Evolutionary conservation across 2,888 invertebrate genomes (phyloP).

Genomic region (Hypomecis punctinalis): DNA sequence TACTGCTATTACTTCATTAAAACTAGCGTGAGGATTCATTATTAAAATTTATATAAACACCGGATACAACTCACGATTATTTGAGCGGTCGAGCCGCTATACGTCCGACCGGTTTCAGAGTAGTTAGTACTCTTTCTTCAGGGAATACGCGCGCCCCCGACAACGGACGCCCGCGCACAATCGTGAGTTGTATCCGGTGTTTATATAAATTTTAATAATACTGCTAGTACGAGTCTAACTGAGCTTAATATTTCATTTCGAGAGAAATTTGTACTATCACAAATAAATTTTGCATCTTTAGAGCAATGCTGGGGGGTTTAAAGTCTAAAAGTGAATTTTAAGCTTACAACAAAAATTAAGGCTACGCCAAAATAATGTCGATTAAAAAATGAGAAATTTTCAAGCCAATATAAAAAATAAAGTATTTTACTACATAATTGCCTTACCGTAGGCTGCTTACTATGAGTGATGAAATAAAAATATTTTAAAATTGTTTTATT

Average conservation of each 20-base stretch:
- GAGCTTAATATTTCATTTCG: constrained; percentile 53
- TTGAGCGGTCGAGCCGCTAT: too few relatives aligned
- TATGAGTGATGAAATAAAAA: constrained; percentile 65
- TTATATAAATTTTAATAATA: too few relatives aligned
- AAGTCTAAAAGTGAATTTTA: constrained; percentile 35
- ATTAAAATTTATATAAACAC: too few relatives aligned
- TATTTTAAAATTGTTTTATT: constrained; percentile 61
- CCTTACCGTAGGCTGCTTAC: constrained; percentile 49
- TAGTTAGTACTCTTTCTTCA: too few relatives aligned
- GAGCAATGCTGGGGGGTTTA: constrained; percentile 42
- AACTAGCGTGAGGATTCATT: too few relatives aligned
- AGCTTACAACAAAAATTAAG: constrained; percentile 63
- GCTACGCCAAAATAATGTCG: constrained; percentile 63
- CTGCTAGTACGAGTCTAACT: constrained; percentile 60
- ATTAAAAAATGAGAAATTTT: constrained; percentile 49
- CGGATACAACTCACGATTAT: too few relatives aligned
- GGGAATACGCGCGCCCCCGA: too few relatives aligned
- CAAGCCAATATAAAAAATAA: constrained; percentile 42
- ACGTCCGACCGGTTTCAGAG: too few relatives aligned
- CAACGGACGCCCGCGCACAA: too few relatives aligned
- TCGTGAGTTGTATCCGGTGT: too few relatives aligned
- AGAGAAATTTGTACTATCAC: constrained; percentile 77
- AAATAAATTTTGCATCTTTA: constrained; percentile 47
- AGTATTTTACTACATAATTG: constrained; percentile 62
- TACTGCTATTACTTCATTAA: constrained; percentile 71